Evolutionary conservation across 2,113 vertebrate genomes (phyloP), one percentile per base, ranked within the genome.

Genomic region (Nyctereutes procyonoides): DNA sequence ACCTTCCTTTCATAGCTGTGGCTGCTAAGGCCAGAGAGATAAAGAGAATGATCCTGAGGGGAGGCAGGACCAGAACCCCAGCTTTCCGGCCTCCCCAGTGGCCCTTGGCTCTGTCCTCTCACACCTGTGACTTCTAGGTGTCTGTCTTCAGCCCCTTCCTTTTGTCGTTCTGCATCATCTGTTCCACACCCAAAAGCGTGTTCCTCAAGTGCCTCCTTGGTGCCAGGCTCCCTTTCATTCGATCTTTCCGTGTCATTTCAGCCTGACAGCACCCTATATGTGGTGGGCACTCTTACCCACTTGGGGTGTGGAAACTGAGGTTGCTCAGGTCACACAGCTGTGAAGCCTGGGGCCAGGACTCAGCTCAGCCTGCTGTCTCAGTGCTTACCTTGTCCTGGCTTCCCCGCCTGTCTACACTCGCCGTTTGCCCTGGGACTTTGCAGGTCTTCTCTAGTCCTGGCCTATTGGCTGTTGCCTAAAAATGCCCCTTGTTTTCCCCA

Each of bases 231-330:
- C 30, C 43, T 62, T 51, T 26, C 48, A 12, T 24, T 32, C 19
- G 74, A 30, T 24, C 62, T 6, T n/a, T 90, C 9, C 53, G 2
- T 51, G 51, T 86, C 76, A 51, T 56, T 60, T 56, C 16, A 12
- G 38, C 51, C 56, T 67, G 4, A 17, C 0, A 0, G n/a, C 62
- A 2, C 1, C 2, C 69, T 43, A 1, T 43, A 1, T 9, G 5
- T 53, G 16, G 48, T 35, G 56, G 38, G 3, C 71, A 26, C 4
- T 3, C 51, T 82, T 17, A 35, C 16, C 5, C 24, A 15, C 43
- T 55, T 73, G 4, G 4, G 60, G 28, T 32, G 17, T 12, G 56
- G 69, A 69, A 63, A 10, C 53, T 15, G 51, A 97, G 56, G n/a
- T 71, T 35, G 4, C 24, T 32, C 38, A 11, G 48, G 19, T 38